phyloP scores from a whole-genome alignment of 2,888 invertebrate species.

The Boloria selene region DNA sequence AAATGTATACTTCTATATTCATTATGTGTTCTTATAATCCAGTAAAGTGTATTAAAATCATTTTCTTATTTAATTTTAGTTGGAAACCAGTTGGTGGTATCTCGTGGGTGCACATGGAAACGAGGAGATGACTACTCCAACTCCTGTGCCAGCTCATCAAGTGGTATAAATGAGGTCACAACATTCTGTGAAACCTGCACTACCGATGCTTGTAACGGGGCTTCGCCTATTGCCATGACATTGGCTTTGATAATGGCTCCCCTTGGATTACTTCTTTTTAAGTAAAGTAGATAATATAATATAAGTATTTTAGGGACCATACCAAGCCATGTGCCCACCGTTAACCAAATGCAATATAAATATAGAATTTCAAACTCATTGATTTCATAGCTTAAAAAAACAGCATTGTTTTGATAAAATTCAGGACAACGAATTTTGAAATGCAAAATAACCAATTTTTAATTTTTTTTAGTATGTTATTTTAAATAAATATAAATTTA shows the following conservation, averaged over 20 bases:
- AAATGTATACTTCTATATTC: too few species aligned
- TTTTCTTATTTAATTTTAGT: slow-evolving; percentile 80
- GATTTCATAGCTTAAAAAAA: not conserved
- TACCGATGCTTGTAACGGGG: slow-evolving; percentile 86
- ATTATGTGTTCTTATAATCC: too few species aligned
- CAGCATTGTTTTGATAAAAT: not conserved
- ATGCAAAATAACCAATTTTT: too few species aligned
- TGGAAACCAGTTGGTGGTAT: slow-evolving; percentile 73
- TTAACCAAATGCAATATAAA: slow-evolving; percentile 23
- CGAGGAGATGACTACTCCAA: slow-evolving; percentile 77
- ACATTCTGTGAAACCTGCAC: slow-evolving; percentile 87
- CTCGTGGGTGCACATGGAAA: slow-evolving; percentile 84
- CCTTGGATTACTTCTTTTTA: slow-evolving; percentile 66
- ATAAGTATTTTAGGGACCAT: slow-evolving; percentile 34
- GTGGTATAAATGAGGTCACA: slow-evolving; percentile 76
- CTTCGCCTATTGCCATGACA: slow-evolving; percentile 71
- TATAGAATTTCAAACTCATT: slow-evolving; percentile 1
- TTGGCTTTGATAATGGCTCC: slow-evolving; percentile 69
- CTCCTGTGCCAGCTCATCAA: slow-evolving; percentile 74
- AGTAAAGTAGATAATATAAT: slow-evolving; percentile 52
- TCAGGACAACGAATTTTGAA: too few species aligned
- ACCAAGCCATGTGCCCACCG: slow-evolving; percentile 43
- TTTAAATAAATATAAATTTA: too few species aligned
- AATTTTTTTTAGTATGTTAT: too few species aligned
- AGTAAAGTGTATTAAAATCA: not conserved